Percentiles rank a stretch among this genome's conserved stretches.
Evolutionary conservation across 2,888 invertebrate species (phyloP).

Genomic region (Synergus gifuensis): DNA sequence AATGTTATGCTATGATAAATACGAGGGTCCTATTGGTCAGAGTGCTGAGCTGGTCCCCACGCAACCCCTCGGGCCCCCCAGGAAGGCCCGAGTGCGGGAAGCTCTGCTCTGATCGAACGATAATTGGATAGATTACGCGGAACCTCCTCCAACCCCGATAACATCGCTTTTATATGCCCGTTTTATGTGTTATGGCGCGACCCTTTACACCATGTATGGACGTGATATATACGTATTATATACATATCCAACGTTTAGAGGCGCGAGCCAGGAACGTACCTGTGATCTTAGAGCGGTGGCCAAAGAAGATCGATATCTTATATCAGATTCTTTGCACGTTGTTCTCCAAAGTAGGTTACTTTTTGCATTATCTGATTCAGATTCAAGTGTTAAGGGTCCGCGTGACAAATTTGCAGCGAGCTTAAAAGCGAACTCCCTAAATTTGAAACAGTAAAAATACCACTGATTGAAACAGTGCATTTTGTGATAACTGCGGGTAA

Average conservation of each 20-base stretch:
- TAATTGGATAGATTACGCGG: conserved; percentile 77
- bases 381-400: conserved; percentile 12
- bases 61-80: conserved; percentile 27
- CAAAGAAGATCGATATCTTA: conserved; percentile 12
- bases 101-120: conserved; percentile 71
- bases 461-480: too few species aligned
- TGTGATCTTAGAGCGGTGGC: conserved; percentile 12
- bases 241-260: conserved; percentile 28
- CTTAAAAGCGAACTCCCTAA: neutral
- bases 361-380: conserved; percentile 25
- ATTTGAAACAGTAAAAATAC: too few species aligned
- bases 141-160: conserved; percentile 73
- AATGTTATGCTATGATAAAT: conserved; percentile 10
- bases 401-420: conserved; percentile 20
- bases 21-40: neutral
- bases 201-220: conserved; percentile 31
- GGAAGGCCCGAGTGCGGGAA: conserved; percentile 54
- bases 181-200: conserved; percentile 62
- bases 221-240: conserved; percentile 24
- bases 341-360: conserved; percentile 15
- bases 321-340: conserved; percentile 25
- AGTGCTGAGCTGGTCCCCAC: neutral
- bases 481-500: too few species aligned
- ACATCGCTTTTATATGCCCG: conserved; percentile 71
- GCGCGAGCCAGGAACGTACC: conserved; percentile 20